Evolutionary conservation across 2,888 invertebrate species (phyloP).

Genomic region (Antitype chi): DNA sequence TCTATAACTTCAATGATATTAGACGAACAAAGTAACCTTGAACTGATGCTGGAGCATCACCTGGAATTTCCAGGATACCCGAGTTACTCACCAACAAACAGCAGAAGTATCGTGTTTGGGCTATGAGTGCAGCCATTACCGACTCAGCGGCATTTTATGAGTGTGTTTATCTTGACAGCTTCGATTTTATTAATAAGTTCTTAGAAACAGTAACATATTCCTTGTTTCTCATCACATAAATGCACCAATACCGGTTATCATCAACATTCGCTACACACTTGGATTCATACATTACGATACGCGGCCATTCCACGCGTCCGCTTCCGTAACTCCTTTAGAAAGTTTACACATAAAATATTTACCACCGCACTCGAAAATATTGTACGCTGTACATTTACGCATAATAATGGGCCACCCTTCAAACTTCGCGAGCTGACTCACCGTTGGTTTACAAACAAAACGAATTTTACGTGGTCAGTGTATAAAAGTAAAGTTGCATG

Average conservation of each 20-base stretch:
- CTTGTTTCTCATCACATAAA: conserved; percentile 21
- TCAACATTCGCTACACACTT: conserved; percentile 44
- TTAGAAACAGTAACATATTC: not conserved
- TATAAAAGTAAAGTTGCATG: conserved; percentile 44
- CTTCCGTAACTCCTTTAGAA: conserved; percentile 75
- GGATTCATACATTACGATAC: conserved; percentile 52
- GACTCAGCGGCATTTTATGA: not conserved
- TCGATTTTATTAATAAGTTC: not conserved
- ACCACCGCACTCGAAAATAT: conserved; percentile 59
- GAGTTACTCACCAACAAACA: too few relatives aligned
- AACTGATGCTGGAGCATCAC: too few relatives aligned
- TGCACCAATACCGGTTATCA: conserved; percentile 49
- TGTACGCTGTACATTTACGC: conserved; percentile 67
- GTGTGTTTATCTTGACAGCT: not conserved
- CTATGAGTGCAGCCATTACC: too few relatives aligned
- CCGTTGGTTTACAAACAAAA: conserved; percentile 63
- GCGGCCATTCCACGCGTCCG: conserved; percentile 68
- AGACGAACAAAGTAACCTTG: too few relatives aligned
- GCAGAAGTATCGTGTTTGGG: too few relatives aligned
- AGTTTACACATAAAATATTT: conserved; percentile 66
- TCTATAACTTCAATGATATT: too few relatives aligned
- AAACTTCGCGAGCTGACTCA: conserved; percentile 49
- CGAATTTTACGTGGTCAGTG: conserved; percentile 48
- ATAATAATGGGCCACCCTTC: conserved; percentile 47
- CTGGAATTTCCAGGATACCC: too few relatives aligned